Evolutionary conservation across 2,888 invertebrate genomes (phyloP).

Genomic region (Augochlorella aurata): DNA sequence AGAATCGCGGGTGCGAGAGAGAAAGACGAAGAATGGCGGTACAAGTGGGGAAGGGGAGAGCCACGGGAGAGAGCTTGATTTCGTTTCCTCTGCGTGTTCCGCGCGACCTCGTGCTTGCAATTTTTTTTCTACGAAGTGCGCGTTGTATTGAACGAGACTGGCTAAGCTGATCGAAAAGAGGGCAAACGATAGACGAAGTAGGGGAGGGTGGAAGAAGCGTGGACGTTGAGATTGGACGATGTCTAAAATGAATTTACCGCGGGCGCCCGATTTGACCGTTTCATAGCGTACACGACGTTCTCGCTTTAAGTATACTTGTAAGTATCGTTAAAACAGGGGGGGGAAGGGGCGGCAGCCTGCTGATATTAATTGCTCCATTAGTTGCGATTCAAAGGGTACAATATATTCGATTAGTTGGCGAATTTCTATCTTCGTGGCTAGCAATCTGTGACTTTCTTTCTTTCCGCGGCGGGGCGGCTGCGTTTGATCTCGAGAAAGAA

Average conservation of each 20-base stretch:
- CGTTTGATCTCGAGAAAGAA: conserved; percentile 58
- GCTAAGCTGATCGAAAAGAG: not conserved
- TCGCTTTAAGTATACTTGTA: conserved; percentile 37
- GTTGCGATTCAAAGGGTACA: conserved; percentile 45
- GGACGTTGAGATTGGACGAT: not conserved
- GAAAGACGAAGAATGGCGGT: not conserved
- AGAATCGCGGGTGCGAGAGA: conserved; percentile 36
- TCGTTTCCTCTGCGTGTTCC: conserved; percentile 24
- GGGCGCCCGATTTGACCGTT: conserved; percentile 55
- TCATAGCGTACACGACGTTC: conserved; percentile 41
- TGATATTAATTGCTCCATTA: conserved; percentile 44
- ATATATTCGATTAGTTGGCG: conserved; percentile 43
- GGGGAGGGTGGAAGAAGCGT: not conserved
- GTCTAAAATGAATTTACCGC: not conserved
- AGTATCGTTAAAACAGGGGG: conserved; percentile 35
- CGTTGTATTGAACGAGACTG: conserved; percentile 29
- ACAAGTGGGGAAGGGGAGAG: not conserved
- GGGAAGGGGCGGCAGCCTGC: conserved; percentile 29
- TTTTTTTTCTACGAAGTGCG: conserved; percentile 52
- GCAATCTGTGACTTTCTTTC: conserved; percentile 37
- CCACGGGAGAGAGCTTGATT: conserved; percentile 4
- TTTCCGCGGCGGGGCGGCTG: not conserved
- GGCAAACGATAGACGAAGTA: not conserved
- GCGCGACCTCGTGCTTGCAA: conserved; percentile 51
- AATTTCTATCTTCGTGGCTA: conserved; percentile 40